phyloP scores from a whole-genome alignment of 2,888 invertebrate species.

The Leucoma salicis region DNA sequence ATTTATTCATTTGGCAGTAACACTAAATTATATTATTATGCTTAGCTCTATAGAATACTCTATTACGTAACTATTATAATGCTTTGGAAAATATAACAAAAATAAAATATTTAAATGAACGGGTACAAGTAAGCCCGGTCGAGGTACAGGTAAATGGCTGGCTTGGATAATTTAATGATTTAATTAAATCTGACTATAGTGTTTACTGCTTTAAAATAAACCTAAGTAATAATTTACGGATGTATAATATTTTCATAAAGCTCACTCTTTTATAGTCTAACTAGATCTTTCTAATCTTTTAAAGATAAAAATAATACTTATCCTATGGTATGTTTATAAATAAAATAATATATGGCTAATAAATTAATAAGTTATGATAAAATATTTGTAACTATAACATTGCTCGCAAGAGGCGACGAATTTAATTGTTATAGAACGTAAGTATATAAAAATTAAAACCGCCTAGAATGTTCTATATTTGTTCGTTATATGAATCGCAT shows the following conservation, averaged over 20 bases:
- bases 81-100: slow-evolving; percentile 77
- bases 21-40: slow-evolving; percentile 65
- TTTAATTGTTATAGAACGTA: slow-evolving; percentile 53
- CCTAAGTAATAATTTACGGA: slow-evolving; percentile 61
- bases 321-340: slow-evolving; percentile 82
- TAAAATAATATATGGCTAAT: slow-evolving; percentile 79
- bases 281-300: slow-evolving; percentile 77
- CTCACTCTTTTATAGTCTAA: slow-evolving; percentile 78
- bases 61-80: slow-evolving; percentile 56
- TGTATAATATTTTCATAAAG: slow-evolving; percentile 72
- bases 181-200: slow-evolving; percentile 60
- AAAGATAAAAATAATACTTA: slow-evolving; percentile 78
- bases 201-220: slow-evolving; percentile 53
- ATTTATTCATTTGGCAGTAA: slow-evolving; percentile 65
- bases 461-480: slow-evolving; percentile 67
- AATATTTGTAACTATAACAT: slow-evolving; percentile 54
- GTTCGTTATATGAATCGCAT: slow-evolving; percentile 52
- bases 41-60: slow-evolving; percentile 64
- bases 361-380: slow-evolving; percentile 71
- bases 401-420: slow-evolving; percentile 37
- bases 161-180: slow-evolving; percentile 59
- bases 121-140: slow-evolving; percentile 39
- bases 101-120: slow-evolving; percentile 58
- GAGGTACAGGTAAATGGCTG: slow-evolving; percentile 75
- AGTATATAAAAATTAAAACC: slow-evolving; percentile 55